Evolutionary conservation across 2,113 vertebrate species (phyloP).

Genomic region (Corythaixoides concolor): DNA sequence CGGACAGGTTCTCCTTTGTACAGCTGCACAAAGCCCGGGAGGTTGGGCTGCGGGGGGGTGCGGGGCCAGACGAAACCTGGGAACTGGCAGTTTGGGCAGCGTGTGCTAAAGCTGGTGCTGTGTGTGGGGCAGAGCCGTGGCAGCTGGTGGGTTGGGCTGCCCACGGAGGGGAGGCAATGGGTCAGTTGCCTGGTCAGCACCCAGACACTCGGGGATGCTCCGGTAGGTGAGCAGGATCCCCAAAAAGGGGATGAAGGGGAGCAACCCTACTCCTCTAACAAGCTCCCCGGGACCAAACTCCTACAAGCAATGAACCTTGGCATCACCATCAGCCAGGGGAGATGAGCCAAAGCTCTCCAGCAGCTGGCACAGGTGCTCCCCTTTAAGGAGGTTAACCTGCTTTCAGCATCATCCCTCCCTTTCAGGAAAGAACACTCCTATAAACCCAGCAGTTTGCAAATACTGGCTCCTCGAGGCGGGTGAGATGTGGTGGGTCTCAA

Average conservation of each 20-base stretch:
- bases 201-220: fast-evolving
- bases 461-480: fast-evolving
- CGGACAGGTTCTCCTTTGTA: constrained; percentile 50
- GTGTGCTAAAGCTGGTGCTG: background rate
- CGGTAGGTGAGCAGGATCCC: fast-evolving
- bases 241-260: background rate
- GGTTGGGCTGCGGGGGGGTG: background rate
- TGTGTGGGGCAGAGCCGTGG: fast-evolving
- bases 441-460: background rate
- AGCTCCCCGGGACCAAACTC: fast-evolving
- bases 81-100: background rate
- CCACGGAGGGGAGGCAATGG: fast-evolving
- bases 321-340: fast-evolving
- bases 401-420: background rate
- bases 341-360: fast-evolving
- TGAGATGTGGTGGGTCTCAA: background rate
- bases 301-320: background rate
- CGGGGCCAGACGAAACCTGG: background rate
- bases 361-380: background rate
- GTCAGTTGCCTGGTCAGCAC: fast-evolving
- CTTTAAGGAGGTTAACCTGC: background rate
- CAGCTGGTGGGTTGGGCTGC: fast-evolving
- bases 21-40: background rate
- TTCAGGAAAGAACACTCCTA: background rate
- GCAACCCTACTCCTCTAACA: fast-evolving